phyloP scores from a whole-genome alignment of 1,140 invertebrate species.

The Whitmania pigra region DNA sequence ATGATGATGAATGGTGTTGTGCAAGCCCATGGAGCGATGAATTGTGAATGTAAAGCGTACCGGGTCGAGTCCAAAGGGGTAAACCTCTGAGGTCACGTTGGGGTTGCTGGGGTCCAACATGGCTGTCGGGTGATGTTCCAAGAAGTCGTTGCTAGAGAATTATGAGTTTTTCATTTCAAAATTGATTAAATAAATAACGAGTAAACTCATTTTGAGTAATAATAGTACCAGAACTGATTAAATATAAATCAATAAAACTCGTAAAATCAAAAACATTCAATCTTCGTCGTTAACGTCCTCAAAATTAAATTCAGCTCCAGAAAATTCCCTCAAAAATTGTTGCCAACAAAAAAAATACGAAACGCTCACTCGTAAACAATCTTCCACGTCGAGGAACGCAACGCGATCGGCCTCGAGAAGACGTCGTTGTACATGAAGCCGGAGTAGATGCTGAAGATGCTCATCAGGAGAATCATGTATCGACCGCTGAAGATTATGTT shows the following conservation, averaged over 20 bases:
- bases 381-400: conserved; percentile 77
- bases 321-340: too few relatives aligned
- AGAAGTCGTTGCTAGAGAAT: background rate
- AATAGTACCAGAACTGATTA: too few relatives aligned
- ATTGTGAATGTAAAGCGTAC: background rate
- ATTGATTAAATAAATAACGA: too few relatives aligned
- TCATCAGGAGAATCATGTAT: conserved; percentile 95
- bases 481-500: conserved; percentile 91
- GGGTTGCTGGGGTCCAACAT: background rate
- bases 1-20: background rate
- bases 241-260: too few relatives aligned
- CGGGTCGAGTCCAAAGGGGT: conserved; percentile 17
- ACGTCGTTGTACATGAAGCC: conserved; percentile 91
- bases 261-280: too few relatives aligned
- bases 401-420: conserved; percentile 86
- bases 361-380: conserved; percentile 21
- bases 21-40: background rate
- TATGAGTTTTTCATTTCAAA: too few relatives aligned
- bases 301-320: too few relatives aligned
- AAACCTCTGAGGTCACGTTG: background rate
- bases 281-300: too few relatives aligned
- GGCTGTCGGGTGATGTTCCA: background rate
- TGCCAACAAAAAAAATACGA: too few relatives aligned
- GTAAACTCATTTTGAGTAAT: too few relatives aligned
- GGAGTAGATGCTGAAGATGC: conserved; percentile 91